Base-by-base conservation (phyloP, 2,797 vertebrate species). In the Coendou prehensilis region DNA sequence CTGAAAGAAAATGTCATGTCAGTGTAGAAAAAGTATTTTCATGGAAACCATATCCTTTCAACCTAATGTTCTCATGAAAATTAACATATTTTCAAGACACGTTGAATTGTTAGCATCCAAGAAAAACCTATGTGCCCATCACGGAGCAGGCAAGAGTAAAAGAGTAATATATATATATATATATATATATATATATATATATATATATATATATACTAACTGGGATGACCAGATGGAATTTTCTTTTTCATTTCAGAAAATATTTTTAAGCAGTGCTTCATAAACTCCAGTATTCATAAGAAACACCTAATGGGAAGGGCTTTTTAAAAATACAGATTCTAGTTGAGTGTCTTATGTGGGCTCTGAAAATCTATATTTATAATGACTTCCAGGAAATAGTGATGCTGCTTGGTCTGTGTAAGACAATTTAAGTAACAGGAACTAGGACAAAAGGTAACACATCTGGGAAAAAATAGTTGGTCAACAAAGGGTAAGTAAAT, bases 211-310 rank as follows among this genome's bases (percentile, higher is more conserved):
- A 41, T 57, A 41, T 67, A 30, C 30, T 90, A 93, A 91, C 9
- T 45, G 87, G 15, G 22, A 59, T 61, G 86, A 92, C 47, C 41
- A 90, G 30, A 9, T 92, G 13, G 15, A 87, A 64, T 91, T 88
- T 87, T 93, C 50, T 85, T 45, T 82, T 89, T 28, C 57, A 84
- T 63, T 93, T 94, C 26, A 88, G 56, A 87, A 95, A 95, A 41
- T 92, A 84, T 84, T 89, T 97, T 82, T 89, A 9, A 78, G 78
- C 13, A 61, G 33, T 89, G 37, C 2, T 89, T 86, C 73, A 69
- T 69, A 95, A 94, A 91, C 1, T 56, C 87, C 78, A 95, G 45
- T 79, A 47, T 92, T 30, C 4, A 30, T 28, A 23, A 85, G 75
- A 90, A 93, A 79, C 23, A 47, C 4, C 63, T 52, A 10, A 2